These are phyloP conservation scores for Heliconius aoede DNA, from an alignment of 2,888 invertebrate genomes.

Conservation along the genomic window DNA sequence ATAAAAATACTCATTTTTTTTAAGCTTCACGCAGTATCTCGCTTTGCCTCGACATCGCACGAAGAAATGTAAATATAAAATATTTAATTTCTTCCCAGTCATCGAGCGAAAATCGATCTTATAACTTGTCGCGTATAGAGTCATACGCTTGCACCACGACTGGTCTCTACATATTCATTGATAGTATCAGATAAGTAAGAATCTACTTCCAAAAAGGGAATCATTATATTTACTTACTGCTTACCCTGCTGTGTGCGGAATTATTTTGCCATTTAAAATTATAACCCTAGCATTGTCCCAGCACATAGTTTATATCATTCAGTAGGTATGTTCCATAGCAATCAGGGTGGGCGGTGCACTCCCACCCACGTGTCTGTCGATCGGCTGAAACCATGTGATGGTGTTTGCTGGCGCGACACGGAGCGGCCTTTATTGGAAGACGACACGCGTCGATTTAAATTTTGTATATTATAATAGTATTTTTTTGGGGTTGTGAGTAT, in stretches of 20 bases:
- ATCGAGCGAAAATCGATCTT: no score
- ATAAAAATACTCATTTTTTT: no score
- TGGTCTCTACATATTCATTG: no score
- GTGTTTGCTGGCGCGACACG: constrained; percentile 6
- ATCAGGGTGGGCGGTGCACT: constrained; percentile 24
- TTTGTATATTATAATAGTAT: neutral
- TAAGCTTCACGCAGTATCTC: neutral
- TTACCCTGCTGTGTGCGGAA: no score
- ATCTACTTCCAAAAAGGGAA: neutral
- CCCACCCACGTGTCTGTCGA: constrained; percentile 25
- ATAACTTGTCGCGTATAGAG: no score
- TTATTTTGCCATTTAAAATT: neutral
- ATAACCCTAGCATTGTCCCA: constrained; percentile 3
- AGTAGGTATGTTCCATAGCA: constrained; percentile 9
- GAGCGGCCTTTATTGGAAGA: neutral
- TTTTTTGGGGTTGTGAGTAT: no score
- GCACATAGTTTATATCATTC: neutral
- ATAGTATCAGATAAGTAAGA: neutral
- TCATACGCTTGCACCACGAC: no score
- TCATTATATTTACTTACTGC: neutral
- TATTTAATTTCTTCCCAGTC: no score
- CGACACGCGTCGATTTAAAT: neutral
- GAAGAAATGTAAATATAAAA: no score
- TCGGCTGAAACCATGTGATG: constrained; percentile 3
- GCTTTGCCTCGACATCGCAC: neutral